A percentile compares a stretch with the other conserved stretches of the same genome.
Evolutionary conservation across 2,113 vertebrate genomes (phyloP).

Genomic region (Brachypodius melanocephalos): DNA sequence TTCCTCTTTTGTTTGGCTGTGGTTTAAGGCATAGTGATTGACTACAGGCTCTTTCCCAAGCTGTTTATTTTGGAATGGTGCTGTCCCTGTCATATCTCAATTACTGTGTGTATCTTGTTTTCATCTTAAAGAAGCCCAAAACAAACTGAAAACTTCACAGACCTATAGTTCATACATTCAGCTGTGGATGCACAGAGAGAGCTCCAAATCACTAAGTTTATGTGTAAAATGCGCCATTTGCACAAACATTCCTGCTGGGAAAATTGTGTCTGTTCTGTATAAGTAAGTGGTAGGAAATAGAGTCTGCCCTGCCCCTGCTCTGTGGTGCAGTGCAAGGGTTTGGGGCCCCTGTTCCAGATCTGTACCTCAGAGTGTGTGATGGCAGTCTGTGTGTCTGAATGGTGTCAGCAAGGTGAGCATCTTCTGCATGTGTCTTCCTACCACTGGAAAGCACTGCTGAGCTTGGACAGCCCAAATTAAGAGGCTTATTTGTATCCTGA

Average conservation of each 20-base stretch:
- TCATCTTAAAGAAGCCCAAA: not conserved
- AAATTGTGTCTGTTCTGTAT: not conserved
- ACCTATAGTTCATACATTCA: not conserved
- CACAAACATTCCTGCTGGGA: not conserved
- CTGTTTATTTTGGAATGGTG: constrained; percentile 18
- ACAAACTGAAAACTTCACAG: not conserved
- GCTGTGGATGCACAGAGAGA: not conserved
- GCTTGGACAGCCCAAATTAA: not conserved
- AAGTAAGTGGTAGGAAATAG: not conserved
- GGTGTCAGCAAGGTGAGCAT: not conserved
- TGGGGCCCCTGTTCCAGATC: not conserved
- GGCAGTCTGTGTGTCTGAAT: not conserved
- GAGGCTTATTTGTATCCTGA: not conserved
- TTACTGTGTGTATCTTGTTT: not conserved
- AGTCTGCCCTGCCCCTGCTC: not conserved
- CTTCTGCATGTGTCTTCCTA: not conserved
- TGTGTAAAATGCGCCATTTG: not conserved
- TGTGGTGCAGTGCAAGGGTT: not conserved
- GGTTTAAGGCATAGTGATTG: not conserved
- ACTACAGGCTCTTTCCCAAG: not conserved
- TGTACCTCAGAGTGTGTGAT: too few species aligned
- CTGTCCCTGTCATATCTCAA: not conserved
- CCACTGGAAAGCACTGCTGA: not conserved
- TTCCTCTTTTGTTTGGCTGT: not conserved
- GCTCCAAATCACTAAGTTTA: not conserved